These are phyloP conservation scores for Marmota flaviventris DNA, from an alignment of 2,113 vertebrate genomes.

Conservation along the genomic window DNA sequence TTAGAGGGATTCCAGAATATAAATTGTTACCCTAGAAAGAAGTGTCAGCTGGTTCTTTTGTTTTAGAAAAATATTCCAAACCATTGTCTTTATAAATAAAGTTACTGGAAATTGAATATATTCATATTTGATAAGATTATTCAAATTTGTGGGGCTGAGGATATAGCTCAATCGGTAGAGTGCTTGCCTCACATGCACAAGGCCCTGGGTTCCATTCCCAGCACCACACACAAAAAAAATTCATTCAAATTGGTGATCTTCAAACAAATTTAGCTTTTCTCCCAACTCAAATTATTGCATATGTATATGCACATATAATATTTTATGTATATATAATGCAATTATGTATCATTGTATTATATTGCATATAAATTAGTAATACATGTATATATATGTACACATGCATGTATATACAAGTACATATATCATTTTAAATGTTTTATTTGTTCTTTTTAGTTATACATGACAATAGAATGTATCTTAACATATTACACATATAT, in stretches of 20 bases:
- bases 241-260: constrained; percentile 24
- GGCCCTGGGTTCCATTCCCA: too few species aligned
- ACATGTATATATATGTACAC: neutral
- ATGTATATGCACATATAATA: neutral
- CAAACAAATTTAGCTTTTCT: neutral
- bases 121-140: constrained; percentile 8
- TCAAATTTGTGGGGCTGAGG: neutral
- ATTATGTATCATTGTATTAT: too few species aligned
- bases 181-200: too few species aligned
- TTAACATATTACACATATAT: too few species aligned
- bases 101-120: neutral
- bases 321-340: neutral
- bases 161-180: too few species aligned
- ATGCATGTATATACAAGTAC: too few species aligned
- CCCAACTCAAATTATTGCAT: neutral
- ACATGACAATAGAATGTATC: too few species aligned
- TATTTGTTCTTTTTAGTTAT: too few species aligned
- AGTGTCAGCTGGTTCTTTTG: neutral
- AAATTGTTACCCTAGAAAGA: neutral
- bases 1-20: neutral
- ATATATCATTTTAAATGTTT: too few species aligned
- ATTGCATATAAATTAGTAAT: too few species aligned
- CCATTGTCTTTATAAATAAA: neutral
- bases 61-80: neutral
- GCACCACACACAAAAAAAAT: too few species aligned